Evolutionary conservation across 2,113 vertebrate genomes (phyloP).

Genomic region (Chaetorhynchus papuensis): DNA sequence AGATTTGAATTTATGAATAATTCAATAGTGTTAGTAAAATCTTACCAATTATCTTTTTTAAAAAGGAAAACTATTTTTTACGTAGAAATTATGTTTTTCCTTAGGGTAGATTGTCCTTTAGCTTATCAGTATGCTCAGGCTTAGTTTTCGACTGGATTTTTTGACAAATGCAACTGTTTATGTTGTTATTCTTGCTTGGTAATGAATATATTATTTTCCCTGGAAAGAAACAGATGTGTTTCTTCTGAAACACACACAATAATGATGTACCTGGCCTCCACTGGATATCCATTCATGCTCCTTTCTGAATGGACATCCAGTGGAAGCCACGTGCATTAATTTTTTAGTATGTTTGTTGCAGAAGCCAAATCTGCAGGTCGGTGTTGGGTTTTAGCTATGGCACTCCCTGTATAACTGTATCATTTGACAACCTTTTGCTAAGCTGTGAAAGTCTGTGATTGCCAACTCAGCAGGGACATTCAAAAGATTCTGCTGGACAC

Average conservation of each 20-base stretch:
- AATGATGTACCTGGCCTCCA: neutral
- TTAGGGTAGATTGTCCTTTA: neutral
- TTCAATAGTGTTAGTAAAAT: neutral
- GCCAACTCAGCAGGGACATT: neutral
- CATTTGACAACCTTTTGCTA: neutral
- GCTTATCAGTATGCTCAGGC: neutral
- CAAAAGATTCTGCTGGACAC: neutral
- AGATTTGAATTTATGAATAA: neutral
- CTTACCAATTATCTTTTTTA: neutral
- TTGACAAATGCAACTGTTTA: neutral
- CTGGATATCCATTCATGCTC: neutral
- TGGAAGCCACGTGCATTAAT: neutral
- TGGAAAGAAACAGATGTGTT: neutral
- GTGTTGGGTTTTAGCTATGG: neutral
- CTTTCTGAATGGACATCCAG: neutral
- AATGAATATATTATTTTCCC: neutral
- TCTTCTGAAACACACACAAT: neutral
- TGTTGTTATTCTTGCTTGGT: neutral
- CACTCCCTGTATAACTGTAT: neutral
- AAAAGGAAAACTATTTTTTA: neutral
- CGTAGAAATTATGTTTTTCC: neutral
- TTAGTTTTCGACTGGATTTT: neutral
- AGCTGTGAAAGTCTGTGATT: neutral
- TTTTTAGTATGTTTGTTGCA: neutral
- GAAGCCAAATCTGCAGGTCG: neutral